Conservation (phyloP, 2,888 invertebrate species). For the Bhutanitis thaidina region DNA sequence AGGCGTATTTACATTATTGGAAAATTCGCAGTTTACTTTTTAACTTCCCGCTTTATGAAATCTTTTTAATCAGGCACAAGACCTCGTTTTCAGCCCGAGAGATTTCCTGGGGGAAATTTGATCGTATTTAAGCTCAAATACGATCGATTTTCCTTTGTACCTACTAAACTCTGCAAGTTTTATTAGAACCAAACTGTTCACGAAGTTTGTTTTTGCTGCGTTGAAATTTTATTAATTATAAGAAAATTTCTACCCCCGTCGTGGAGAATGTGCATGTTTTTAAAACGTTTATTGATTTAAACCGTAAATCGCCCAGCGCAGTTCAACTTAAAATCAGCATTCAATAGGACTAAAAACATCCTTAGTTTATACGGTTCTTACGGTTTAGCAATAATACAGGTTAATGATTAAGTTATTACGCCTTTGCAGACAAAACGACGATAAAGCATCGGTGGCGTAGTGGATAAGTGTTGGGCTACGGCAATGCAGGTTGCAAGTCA, state of each 20-base stretch:
- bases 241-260: not conserved
- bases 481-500: too few relatives aligned
- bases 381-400: too few relatives aligned
- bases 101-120: slow-evolving; percentile 21
- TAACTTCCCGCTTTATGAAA: slow-evolving; percentile 18
- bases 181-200: slow-evolving; percentile 6
- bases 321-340: too few relatives aligned
- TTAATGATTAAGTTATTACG: too few relatives aligned
- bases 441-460: too few relatives aligned
- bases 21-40: slow-evolving; percentile 18
- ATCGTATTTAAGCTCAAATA: slow-evolving; percentile 17
- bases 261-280: not conserved
- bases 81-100: slow-evolving; percentile 15
- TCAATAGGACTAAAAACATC: too few relatives aligned
- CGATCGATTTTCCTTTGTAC: slow-evolving; percentile 17
- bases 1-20: slow-evolving; percentile 18
- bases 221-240: slow-evolving; percentile 1
- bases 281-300: not conserved
- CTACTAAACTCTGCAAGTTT: slow-evolving; percentile 6
- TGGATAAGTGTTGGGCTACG: too few relatives aligned
- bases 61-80: slow-evolving; percentile 21
- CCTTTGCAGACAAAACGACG: too few relatives aligned
- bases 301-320: too few relatives aligned
- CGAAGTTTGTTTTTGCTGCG: slow-evolving; percentile 5
- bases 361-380: too few relatives aligned